A percentile compares a stretch with the other conserved stretches of the same genome.
Conservation (phyloP, 2,888 invertebrate genomes). For the Malacosoma neustria region DNA sequence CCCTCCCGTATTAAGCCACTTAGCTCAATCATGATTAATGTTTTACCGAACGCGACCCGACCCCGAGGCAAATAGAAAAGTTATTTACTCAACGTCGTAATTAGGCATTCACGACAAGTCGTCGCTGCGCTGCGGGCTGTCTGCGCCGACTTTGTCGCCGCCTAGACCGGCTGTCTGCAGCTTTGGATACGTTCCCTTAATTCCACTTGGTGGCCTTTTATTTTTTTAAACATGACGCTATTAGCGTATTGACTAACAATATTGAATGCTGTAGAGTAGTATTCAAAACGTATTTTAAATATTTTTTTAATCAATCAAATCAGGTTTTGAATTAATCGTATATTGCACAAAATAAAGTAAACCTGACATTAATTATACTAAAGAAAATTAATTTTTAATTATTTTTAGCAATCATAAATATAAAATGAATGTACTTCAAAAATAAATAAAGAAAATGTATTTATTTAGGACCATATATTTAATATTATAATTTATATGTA, state of each 20-base stretch:
- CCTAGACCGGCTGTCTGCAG: conserved; percentile 54
- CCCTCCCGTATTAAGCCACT: conserved; percentile 74
- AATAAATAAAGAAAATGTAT: no score
- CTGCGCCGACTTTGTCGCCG: conserved; percentile 49
- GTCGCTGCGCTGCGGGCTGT: conserved; percentile 56
- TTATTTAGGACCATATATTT: no score
- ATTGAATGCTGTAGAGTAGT: neutral
- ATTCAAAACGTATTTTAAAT: neutral
- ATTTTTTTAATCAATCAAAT: neutral
- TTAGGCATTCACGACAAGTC: conserved; percentile 70
- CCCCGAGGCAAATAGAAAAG: conserved; percentile 67
- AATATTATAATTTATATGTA: no score
- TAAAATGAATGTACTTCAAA: no score
- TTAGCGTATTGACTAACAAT: neutral
- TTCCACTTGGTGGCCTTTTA: conserved; percentile 28
- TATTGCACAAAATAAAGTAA: no score
- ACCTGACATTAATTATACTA: no score
- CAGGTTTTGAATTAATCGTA: neutral
- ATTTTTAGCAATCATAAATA: no score
- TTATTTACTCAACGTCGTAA: conserved; percentile 69
- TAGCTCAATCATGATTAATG: conserved; percentile 76
- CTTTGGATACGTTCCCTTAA: conserved; percentile 34
- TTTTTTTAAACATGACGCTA: conserved; percentile 9
- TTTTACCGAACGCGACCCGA: conserved; percentile 66
- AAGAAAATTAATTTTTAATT: no score